Percentiles rank a stretch among this genome's conserved stretches.
These are phyloP conservation scores for Pteropus alecto DNA, from an alignment of 2,113 vertebrate species.

Conservation along the genomic window DNA sequence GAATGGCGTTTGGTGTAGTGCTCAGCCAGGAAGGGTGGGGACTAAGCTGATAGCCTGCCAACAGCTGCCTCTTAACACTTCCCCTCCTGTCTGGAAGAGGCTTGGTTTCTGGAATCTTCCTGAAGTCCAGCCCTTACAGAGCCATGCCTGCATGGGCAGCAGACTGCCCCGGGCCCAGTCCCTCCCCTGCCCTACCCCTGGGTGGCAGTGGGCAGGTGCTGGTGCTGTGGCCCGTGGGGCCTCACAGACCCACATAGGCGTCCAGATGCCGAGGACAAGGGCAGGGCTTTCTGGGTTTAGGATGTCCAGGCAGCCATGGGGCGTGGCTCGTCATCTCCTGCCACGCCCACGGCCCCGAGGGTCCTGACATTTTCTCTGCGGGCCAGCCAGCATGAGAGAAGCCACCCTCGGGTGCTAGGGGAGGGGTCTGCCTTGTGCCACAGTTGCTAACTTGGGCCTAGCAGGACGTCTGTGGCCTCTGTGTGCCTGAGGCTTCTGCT, in stretches of 20 bases:
- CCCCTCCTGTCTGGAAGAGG: not conserved
- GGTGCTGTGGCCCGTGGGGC: not conserved
- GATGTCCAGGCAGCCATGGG: not conserved
- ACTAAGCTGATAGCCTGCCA: not conserved
- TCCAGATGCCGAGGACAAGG: not conserved
- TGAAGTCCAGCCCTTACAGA: not conserved
- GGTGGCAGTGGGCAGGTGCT: not conserved
- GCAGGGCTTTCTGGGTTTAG: not conserved
- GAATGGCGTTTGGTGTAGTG: not conserved
- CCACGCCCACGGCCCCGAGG: not conserved
- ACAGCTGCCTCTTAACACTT: not conserved
- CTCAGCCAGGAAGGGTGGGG: not conserved
- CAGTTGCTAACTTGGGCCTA: not conserved
- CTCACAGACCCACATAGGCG: not conserved
- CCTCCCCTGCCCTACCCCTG: not conserved
- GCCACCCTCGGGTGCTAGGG: not conserved
- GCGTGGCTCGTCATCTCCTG: too few species aligned
- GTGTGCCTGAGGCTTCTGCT: not conserved
- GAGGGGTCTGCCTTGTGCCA: rapidly evolving
- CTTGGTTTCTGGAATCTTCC: not conserved
- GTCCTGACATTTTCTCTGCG: not conserved
- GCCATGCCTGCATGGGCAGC: rapidly evolving
- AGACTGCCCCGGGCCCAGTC: rapidly evolving
- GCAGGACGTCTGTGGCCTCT: not conserved
- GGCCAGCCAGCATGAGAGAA: rapidly evolving